Base-by-base conservation (phyloP, 1,140 invertebrate species). In the Drosophila willistoni region DNA sequence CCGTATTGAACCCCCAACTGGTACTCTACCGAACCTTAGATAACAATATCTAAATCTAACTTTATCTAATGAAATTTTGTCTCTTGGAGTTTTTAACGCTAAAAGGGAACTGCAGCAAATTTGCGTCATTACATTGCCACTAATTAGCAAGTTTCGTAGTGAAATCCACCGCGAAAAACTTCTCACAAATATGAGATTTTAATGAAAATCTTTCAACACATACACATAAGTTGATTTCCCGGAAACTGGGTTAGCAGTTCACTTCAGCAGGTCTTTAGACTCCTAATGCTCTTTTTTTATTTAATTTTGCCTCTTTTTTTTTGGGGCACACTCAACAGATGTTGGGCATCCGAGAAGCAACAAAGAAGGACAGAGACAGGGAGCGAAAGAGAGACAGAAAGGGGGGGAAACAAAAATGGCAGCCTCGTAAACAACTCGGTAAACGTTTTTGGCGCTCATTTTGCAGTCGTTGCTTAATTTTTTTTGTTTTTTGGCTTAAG, bases 401-500 rank as follows among this genome's bases (percentile, higher is more conserved):
- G 44, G 9, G 54, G 54, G 44, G 17, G 44, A 63, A 62, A 69
- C 64, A 71, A 72, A 83, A 83, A 68, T 71, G 75, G 71, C 67
- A 81, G 64, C 66, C 74, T 78, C 79, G 82, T 87, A 86, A 87
- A 86, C 83, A 86, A 86, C 79, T 81, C 62, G 83, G 83, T 87
- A 86, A 86, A 86, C 83, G 73, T 76, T 86, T 85, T 85, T 74
- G 82, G 75, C 83, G 82, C 77, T 85, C 82, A 85, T 85, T 85
- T 85, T 69, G 83, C 82, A 85, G 83, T 79, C 83, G 82, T 86
- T 85, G 83, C 75, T 87, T 85, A 86, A 82, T 85, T 85, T 77
- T 77, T 77, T 69, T 42, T 51, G 66, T 65, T 57, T 51, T 56
- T 73, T 67, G 65, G 71, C 81, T 65, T 72, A 65, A 64, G 78